These are phyloP conservation scores for Papilio machaon DNA, from an alignment of 1,140 invertebrate genomes.

Conservation along the genomic window DNA sequence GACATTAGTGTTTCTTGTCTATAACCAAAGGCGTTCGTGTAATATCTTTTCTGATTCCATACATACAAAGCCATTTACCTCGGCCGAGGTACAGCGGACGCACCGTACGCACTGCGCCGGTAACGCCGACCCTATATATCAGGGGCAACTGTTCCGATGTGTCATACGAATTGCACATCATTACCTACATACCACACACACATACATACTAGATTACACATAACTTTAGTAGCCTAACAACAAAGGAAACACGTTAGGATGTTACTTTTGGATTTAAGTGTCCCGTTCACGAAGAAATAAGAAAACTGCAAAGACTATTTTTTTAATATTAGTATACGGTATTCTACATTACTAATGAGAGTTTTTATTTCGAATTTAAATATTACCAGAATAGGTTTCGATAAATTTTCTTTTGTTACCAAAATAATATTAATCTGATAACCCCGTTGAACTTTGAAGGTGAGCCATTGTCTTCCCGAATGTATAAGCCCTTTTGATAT, in stretches of 20 bases:
- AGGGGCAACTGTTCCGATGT: not conserved
- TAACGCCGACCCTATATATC: not conserved
- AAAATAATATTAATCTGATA: not conserved
- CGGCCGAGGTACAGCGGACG: not conserved
- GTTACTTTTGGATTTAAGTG: not conserved
- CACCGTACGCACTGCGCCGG: not conserved
- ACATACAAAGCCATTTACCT: not conserved
- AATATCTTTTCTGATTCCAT: not conserved
- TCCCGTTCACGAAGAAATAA: not conserved
- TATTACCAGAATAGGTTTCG: not conserved
- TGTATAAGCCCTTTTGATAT: not conserved
- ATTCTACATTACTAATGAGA: not conserved
- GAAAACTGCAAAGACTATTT: not conserved
- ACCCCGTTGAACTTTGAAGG: not conserved
- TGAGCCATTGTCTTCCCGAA: not conserved
- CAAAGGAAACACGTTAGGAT: not conserved
- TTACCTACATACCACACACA: not conserved
- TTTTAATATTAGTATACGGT: not conserved
- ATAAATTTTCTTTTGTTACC: not conserved
- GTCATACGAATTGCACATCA: constrained; percentile 13
- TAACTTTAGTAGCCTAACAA: not conserved
- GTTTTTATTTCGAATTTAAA: not conserved
- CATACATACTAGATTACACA: not conserved
- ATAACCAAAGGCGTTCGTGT: not conserved
- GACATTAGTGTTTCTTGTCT: not conserved